Evolutionary conservation across 2,888 invertebrate species (phyloP).

Genomic region (Piscicola geometra): DNA sequence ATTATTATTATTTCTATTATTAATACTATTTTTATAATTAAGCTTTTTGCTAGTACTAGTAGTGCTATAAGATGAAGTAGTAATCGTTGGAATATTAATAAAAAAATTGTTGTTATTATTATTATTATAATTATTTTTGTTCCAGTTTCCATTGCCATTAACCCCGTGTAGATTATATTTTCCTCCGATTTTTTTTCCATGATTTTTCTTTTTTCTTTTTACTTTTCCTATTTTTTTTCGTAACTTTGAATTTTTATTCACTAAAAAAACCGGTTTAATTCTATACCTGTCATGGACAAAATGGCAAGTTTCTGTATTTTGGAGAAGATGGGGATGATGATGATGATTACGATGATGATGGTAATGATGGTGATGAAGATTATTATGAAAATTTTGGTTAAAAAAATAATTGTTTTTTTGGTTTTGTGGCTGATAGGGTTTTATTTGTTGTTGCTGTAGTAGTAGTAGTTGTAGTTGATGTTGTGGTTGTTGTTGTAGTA

Average conservation of each 20-base stretch:
- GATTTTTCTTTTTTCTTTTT: too few relatives aligned
- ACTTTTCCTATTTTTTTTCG: too few relatives aligned
- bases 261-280: slow-evolving; percentile 44
- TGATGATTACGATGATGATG: background rate
- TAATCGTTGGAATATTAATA: too few relatives aligned
- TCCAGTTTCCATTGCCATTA: background rate
- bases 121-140: background rate
- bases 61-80: too few relatives aligned
- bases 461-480: too few relatives aligned
- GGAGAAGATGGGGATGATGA: background rate
- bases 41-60: background rate
- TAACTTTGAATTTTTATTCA: background rate
- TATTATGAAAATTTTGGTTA: background rate
- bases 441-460: too few relatives aligned
- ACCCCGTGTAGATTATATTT: background rate
- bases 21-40: background rate
- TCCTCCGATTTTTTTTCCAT: background rate
- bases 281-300: slow-evolving; percentile 49
- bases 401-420: background rate
- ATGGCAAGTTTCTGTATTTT: background rate
- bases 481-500: too few relatives aligned
- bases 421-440: too few relatives aligned
- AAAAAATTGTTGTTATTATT: too few relatives aligned
- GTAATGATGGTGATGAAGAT: background rate
- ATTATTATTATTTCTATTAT: slow-evolving; percentile 1